phyloP scores from a whole-genome alignment of 2,113 vertebrate species.

The Nothobranchius kuhntae region DNA sequence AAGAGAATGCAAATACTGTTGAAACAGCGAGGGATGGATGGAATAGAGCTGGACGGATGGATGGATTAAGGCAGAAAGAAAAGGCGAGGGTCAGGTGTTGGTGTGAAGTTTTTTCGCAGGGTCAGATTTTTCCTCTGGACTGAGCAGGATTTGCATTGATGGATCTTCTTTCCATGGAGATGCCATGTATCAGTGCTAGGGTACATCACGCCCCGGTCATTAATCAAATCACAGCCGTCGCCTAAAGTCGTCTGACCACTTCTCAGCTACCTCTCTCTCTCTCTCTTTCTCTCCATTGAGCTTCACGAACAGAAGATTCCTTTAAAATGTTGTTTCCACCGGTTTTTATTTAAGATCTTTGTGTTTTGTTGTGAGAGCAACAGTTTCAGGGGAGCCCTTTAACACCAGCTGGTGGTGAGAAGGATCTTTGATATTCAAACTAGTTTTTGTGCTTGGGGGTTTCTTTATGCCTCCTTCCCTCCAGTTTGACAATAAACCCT shows the following conservation, averaged over 20 bases:
- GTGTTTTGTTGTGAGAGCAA: too few species aligned
- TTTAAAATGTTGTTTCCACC: neutral
- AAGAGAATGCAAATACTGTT: slow-evolving; percentile 78
- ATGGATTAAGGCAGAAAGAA: slow-evolving; percentile 55
- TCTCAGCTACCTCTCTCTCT: slow-evolving; percentile 37
- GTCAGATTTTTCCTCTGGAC: slow-evolving; percentile 63
- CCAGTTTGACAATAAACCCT: too few species aligned
- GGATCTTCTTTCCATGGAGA: slow-evolving; percentile 79
- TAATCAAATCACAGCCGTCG: slow-evolving; percentile 78
- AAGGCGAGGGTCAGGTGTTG: slow-evolving; percentile 73
- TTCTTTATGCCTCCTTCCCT: too few species aligned
- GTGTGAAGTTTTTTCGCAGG: slow-evolving; percentile 66
- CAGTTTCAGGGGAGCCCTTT: too few species aligned
- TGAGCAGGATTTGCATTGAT: slow-evolving; percentile 79
- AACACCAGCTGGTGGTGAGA: neutral
- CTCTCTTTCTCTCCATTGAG: slow-evolving; percentile 4
- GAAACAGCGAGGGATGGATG: slow-evolving; percentile 54
- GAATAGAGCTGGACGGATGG: slow-evolving; percentile 52
- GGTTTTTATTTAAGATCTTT: neutral
- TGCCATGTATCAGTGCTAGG: slow-evolving; percentile 73
- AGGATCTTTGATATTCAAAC: neutral
- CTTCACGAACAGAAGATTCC: neutral
- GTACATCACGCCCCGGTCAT: slow-evolving; percentile 73
- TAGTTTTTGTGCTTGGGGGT: too few species aligned
- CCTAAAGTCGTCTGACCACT: slow-evolving; percentile 49